phyloP scores from a whole-genome alignment of 2,113 vertebrate genomes.

The Morone saxatilis region DNA sequence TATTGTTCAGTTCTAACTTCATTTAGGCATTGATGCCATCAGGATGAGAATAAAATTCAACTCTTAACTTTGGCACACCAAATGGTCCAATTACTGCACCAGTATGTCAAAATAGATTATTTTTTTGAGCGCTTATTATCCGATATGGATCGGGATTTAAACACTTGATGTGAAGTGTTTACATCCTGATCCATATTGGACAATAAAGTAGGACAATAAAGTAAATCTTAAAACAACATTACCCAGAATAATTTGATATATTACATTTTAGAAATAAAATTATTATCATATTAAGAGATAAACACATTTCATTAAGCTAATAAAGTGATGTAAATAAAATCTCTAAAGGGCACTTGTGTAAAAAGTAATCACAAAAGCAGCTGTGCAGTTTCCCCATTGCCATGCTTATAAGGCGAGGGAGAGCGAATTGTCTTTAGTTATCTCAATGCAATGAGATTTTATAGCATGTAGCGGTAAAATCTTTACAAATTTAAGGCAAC shows the following conservation, averaged over 20 bases:
- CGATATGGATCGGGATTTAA: too few relatives aligned
- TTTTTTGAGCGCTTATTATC: not conserved
- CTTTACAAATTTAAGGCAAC: slow-evolving; percentile 27
- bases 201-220: too few relatives aligned
- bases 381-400: slow-evolving; percentile 45
- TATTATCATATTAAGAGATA: slow-evolving; percentile 29
- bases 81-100: not conserved
- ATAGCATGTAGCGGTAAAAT: slow-evolving; percentile 18
- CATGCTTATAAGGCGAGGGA: slow-evolving; percentile 25
- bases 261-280: not conserved
- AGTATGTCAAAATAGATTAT: not conserved
- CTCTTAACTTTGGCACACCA: not conserved
- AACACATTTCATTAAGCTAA: slow-evolving; percentile 13
- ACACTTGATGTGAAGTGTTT: not conserved
- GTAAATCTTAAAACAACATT: not conserved
- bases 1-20: not conserved
- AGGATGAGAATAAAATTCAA: not conserved
- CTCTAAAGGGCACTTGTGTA: slow-evolving; percentile 21
- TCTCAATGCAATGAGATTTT: slow-evolving; percentile 39
- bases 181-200: not conserved
- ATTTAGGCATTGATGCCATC: not conserved
- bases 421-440: slow-evolving; percentile 47
- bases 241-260: slow-evolving; percentile 8
- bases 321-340: slow-evolving; percentile 30
- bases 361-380: slow-evolving; percentile 56